Conservation (phyloP, 2,888 invertebrate genomes). For the Protophormia terraenovae region DNA sequence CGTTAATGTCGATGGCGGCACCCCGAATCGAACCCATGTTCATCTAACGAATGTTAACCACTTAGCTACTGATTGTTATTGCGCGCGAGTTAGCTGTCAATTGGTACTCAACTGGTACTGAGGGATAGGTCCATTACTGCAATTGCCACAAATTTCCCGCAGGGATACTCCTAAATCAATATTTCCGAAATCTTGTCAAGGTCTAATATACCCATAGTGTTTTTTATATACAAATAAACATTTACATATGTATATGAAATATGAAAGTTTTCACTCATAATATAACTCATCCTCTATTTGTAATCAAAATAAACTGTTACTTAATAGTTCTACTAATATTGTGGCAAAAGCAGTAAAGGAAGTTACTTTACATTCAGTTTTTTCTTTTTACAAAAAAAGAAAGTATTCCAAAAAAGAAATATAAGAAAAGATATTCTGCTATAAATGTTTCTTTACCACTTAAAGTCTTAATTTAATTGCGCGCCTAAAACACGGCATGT, state of each 20-base stretch:
- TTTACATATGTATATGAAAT: constrained; percentile 4
- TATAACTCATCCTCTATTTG: neutral
- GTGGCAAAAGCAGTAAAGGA: neutral
- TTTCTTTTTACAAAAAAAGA: neutral
- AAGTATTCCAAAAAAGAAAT: neutral
- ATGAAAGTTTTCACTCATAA: neutral
- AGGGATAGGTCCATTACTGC: too few relatives aligned
- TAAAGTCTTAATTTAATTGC: constrained; percentile 60
- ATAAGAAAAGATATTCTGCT: neutral
- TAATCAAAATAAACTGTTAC: neutral
- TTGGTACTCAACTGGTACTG: too few relatives aligned
- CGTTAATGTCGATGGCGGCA: too few relatives aligned
- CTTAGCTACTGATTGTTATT: too few relatives aligned
- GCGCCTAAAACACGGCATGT: constrained; percentile 36
- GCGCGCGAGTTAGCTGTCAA: too few relatives aligned
- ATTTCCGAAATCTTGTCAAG: too few relatives aligned
- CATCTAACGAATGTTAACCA: too few relatives aligned
- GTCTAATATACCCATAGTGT: neutral
- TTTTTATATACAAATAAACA: neutral
- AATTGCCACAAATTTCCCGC: too few relatives aligned
- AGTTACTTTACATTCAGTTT: constrained; percentile 10
- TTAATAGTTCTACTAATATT: neutral
- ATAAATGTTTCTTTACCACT: constrained; percentile 46
- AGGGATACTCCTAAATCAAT: too few relatives aligned
- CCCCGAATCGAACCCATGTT: too few relatives aligned